Evolutionary conservation across 2,113 vertebrate genomes (phyloP), one percentile per base, ranked within the genome.

Genomic region (Saccopteryx leptura): DNA sequence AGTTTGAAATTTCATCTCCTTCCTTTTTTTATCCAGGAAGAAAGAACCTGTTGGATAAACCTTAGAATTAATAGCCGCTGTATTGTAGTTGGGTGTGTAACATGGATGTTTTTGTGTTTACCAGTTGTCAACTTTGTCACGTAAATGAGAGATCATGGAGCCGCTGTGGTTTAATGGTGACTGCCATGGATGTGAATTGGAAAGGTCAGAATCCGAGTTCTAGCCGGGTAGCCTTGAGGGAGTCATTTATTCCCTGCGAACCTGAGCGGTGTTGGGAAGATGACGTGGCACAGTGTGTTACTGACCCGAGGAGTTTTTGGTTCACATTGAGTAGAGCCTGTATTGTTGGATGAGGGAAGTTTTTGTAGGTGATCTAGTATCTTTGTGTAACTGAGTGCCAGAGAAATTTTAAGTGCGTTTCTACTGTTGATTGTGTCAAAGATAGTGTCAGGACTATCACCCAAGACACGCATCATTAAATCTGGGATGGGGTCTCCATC

Each of bases 61-160:
- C 11, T 56, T 23, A 54, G 28, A 74, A 13, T 92, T 78, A 50
- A 68, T 79, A 89, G 46, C 68, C 80, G 28, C 5, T 68, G 19
- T 19, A 9, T 9, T 31, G 5, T 28, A 46, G n/a, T 52, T 90
- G 80, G 21, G 28, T 84, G 85, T 83, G n/a, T n/a, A 78, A 8
- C 26, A 31, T 71, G 61, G 11, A 23, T 58, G 33, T 24, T 75
- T 69, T 68, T 46, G 9, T 28, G 63, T 92, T 75, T 63, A 14
- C 19, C 0, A 2, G 7, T 48, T 46, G 66, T 18, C 9, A 7
- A 17, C 7, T 3, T 4, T 63, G 33, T 48, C 23, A 0, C 33
- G 2, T 50, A 10, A 65, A 8, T 84, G 6, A 87, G 69, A 92
- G 66, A 39, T 91, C 12, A 7, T 39, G 23, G 54, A 5, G 80